Evolutionary conservation across 1,140 invertebrate genomes (phyloP).

Genomic region (Octopus bimaculoides): DNA sequence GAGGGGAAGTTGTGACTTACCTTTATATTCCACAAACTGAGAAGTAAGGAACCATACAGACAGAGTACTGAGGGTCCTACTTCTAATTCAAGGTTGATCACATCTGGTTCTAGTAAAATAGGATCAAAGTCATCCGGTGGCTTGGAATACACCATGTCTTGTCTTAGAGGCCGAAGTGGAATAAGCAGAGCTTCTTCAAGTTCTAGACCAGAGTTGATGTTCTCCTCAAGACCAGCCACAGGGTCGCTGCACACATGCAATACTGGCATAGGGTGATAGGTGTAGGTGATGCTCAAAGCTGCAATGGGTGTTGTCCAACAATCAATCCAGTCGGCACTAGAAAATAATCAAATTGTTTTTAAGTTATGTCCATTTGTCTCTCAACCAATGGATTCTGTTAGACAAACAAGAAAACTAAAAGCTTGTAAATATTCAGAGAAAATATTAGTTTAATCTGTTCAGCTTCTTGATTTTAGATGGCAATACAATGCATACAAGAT

Average conservation of each 20-base stretch:
- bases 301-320: slow-evolving; percentile 94
- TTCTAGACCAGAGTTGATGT: slow-evolving; percentile 79
- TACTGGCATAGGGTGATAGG: slow-evolving; percentile 79
- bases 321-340: slow-evolving; percentile 83
- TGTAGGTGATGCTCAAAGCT: slow-evolving; percentile 84
- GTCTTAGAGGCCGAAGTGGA: slow-evolving; percentile 74
- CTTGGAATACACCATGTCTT: slow-evolving; percentile 18
- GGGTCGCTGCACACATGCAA: slow-evolving; percentile 21
- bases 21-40: slow-evolving; percentile 84
- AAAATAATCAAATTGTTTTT: slow-evolving; percentile 16
- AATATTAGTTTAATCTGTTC: background rate
- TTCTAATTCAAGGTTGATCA: slow-evolving; percentile 85
- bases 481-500: background rate
- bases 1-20: slow-evolving; percentile 45
- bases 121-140: slow-evolving; percentile 76
- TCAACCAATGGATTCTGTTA: too few species aligned
- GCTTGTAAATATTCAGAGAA: too few species aligned
- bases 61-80: slow-evolving; percentile 86
- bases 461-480: background rate
- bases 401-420: too few species aligned
- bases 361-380: background rate
- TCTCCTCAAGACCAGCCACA: slow-evolving; percentile 21
- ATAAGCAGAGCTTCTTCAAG: slow-evolving; percentile 89
- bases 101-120: slow-evolving; percentile 76
- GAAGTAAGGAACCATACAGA: slow-evolving; percentile 84